phyloP scores from a whole-genome alignment of 2,888 invertebrate species.

The Ophioninae sp. region DNA sequence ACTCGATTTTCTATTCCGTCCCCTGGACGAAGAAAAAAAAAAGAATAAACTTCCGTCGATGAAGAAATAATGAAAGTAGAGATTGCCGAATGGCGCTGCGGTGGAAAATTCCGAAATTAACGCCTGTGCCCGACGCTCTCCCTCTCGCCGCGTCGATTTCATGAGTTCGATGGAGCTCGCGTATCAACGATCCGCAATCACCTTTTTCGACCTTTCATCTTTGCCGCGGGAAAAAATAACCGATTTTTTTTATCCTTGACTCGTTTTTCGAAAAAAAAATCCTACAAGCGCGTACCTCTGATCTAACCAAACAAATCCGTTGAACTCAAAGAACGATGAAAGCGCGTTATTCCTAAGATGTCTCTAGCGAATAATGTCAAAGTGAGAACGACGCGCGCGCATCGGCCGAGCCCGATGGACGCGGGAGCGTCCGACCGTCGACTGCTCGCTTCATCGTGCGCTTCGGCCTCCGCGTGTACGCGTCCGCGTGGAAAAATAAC shows the following conservation, averaged over 20 bases:
- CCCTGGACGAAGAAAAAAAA: background rate
- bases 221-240: background rate
- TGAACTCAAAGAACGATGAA: too few species aligned
- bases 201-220: background rate
- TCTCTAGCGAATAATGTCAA: too few species aligned
- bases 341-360: too few species aligned
- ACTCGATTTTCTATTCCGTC: background rate
- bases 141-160: background rate
- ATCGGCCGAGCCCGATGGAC: background rate
- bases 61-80: background rate
- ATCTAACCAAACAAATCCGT: too few species aligned
- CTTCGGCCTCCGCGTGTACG: background rate
- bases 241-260: background rate
- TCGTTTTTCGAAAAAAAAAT: background rate
- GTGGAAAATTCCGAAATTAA: slow-evolving; percentile 36
- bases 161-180: background rate
- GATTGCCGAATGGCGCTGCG: background rate
- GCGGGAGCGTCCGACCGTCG: background rate
- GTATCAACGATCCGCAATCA: slow-evolving; percentile 1
- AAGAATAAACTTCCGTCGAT: background rate
- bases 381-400: too few species aligned
- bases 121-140: background rate
- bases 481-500: background rate
- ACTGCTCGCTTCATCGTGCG: background rate
- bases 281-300: too few species aligned